Evolutionary conservation across 2,888 invertebrate species (phyloP), one percentile per base, ranked within the genome.

Genomic region (Electrophaes corylata): DNA sequence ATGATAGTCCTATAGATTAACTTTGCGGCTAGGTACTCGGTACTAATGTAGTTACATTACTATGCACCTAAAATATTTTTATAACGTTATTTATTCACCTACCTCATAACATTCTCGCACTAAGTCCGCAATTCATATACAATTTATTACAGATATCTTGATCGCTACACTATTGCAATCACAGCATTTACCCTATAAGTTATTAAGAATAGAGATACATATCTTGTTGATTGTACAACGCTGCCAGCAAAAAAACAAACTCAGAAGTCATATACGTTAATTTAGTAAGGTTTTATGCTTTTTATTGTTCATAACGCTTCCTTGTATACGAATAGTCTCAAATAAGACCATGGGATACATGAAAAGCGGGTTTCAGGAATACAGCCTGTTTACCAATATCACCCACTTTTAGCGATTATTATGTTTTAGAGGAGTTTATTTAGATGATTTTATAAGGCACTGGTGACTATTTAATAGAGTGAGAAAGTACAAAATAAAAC

Each of bases 241-340:
- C 54, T n/a, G 62, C 63, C 67, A 69, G 69, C 75, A 73, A 65
- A 71, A 71, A 78, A 75, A 76, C 71, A 75, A 81, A 55, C 46
- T 41, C 50, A 52, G 41, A 57, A 57, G 53, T 44, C n/a, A 41
- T 62, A 39, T 56, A 57, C 49, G 71, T 66, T 81, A 81, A 84
- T 71, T 79, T 85, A 84, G 70, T 83, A 70, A 71, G 69, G 72
- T 75, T 83, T 86, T 88, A 86, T 84, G 76, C 73, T 76, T 73
- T 78, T 82, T 82, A 79, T 81, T 82, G 80, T 83, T 73, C 71
- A 69, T 75, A 12, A 12, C 71, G 73, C 76, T 78, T 79, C 75
- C 70, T 69, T 74, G 82, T 80, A 71, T 85, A 85, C 81, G 79
- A 83, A 86, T 85, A 71, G 74, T 76, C 75, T 73, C 41, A 48